Evolutionary conservation across 2,113 vertebrate genomes (phyloP).

Genomic region (Xiphias gladius): DNA sequence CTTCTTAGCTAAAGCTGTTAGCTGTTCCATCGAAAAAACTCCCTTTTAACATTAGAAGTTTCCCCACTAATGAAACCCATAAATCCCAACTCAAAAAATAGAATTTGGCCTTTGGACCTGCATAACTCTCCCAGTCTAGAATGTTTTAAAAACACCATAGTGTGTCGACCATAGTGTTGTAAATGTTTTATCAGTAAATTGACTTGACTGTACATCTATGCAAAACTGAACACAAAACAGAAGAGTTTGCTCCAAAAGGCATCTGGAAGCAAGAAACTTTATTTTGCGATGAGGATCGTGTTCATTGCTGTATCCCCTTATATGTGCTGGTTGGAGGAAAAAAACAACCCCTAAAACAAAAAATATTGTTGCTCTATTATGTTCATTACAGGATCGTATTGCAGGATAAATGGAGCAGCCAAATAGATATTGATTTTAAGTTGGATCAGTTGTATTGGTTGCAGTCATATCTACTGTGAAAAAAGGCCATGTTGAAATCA

Average conservation of each 20-base stretch:
- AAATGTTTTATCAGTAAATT: neutral
- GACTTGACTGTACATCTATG: neutral
- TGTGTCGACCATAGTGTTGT: too few relatives aligned
- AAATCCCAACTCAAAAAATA: neutral
- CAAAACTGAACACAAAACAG: too few relatives aligned
- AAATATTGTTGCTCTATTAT: too few relatives aligned
- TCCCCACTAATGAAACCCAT: neutral
- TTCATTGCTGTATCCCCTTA: neutral
- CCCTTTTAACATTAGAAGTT: neutral
- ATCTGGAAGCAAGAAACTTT: too few relatives aligned
- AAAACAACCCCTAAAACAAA: too few relatives aligned
- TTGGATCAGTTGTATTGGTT: conserved; percentile 8
- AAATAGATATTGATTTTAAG: neutral
- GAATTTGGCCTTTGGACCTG: neutral
- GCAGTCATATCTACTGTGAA: conserved; percentile 19
- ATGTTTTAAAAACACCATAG: too few relatives aligned
- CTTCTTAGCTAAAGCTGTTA: neutral
- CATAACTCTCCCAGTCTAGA: neutral
- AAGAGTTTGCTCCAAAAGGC: too few relatives aligned
- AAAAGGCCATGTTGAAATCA: conserved; percentile 7
- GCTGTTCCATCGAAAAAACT: neutral
- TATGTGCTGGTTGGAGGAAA: too few relatives aligned
- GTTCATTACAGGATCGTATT: neutral
- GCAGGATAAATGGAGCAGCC: neutral
- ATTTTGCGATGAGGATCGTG: neutral